Evolutionary conservation across 1,140 invertebrate species (phyloP).

Genomic region (Lethocerus indicus): DNA sequence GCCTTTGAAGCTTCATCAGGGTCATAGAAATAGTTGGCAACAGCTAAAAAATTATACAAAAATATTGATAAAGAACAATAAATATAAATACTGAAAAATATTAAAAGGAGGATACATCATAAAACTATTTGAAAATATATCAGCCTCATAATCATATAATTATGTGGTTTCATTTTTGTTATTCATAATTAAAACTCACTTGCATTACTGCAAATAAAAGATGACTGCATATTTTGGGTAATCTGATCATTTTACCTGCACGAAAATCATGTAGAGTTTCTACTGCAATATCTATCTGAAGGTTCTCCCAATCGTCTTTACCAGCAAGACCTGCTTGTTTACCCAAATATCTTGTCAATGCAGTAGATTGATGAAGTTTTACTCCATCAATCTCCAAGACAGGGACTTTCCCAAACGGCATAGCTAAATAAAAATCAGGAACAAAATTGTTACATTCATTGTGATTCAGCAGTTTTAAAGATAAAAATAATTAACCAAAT

Average conservation of each 20-base stretch:
- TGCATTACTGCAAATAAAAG: too few relatives aligned
- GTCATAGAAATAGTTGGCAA: constrained; percentile 18
- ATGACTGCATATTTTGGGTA: too few relatives aligned
- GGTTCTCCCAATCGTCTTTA: constrained; percentile 35
- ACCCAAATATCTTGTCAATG: constrained; percentile 35
- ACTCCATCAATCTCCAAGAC: constrained; percentile 36
- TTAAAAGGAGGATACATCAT: background rate
- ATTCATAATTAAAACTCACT: too few relatives aligned
- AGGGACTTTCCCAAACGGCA: constrained; percentile 34
- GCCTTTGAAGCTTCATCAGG: constrained; percentile 21
- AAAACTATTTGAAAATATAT: too few relatives aligned
- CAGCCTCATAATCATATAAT: too few relatives aligned
- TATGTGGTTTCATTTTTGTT: too few relatives aligned
- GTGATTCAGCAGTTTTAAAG: too few relatives aligned
- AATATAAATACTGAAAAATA: background rate
- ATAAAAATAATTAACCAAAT: too few relatives aligned
- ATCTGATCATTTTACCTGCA: constrained; percentile 18
- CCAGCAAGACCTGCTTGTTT: constrained; percentile 31
- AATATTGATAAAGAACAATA: background rate
- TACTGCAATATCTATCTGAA: constrained; percentile 26
- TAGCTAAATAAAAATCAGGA: constrained; percentile 23
- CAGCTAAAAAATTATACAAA: constrained; percentile 10
- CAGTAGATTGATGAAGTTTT: constrained; percentile 28
- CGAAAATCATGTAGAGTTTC: constrained; percentile 23
- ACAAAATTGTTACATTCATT: too few relatives aligned